A percentile compares a stretch with the other conserved stretches of the same genome.
These are phyloP conservation scores for Crypturellus tataupa DNA, from an alignment of 2,797 vertebrate species.

Conservation along the genomic window DNA sequence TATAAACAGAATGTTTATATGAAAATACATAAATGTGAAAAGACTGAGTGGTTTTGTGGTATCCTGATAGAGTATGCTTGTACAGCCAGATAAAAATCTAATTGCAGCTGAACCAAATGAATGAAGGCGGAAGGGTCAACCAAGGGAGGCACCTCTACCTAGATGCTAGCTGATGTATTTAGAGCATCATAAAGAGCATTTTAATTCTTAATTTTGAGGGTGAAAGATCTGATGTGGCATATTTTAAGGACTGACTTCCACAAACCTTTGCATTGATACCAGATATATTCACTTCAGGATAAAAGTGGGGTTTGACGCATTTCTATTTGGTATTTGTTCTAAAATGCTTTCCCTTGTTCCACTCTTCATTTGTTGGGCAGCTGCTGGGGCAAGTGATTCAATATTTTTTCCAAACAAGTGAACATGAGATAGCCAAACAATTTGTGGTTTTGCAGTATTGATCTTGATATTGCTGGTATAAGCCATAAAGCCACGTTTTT, in stretches of 20 bases:
- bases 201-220: not conserved
- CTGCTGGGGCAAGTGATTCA: not conserved
- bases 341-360: not conserved
- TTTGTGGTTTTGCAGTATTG: not conserved
- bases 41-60: not conserved
- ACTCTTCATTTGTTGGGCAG: not conserved
- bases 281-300: not conserved
- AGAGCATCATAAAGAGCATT: not conserved
- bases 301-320: not conserved
- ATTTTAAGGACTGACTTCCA: not conserved
- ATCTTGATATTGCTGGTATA: not conserved
- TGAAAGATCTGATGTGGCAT: not conserved
- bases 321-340: not conserved
- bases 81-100: not conserved
- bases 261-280: not conserved
- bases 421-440: conserved; percentile 7
- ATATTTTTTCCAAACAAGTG: not conserved
- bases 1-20: not conserved
- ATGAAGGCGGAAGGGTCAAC: not conserved
- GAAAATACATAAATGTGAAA: not conserved
- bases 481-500: conserved; percentile 6
- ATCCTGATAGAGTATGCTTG: not conserved
- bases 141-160: not conserved
- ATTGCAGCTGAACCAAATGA: not conserved
- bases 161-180: not conserved